Conservation (phyloP, 2,888 invertebrate species). For the Drosophila siamana region DNA sequence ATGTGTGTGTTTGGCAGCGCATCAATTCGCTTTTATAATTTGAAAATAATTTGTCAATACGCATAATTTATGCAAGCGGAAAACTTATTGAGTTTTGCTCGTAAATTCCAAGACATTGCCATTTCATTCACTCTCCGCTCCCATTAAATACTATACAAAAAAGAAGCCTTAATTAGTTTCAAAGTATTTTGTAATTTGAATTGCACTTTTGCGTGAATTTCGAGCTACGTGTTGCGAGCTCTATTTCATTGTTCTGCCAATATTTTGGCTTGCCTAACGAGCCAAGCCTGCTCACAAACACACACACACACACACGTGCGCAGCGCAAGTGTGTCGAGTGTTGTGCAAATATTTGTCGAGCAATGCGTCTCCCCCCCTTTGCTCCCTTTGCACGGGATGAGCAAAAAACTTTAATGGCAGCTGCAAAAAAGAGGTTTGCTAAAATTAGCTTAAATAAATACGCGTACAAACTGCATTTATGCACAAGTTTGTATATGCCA, state of each 20-base stretch:
- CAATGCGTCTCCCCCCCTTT: constrained; percentile 24
- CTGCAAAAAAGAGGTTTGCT: constrained; percentile 9
- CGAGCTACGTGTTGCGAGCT: constrained; percentile 1
- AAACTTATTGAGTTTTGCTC: no score
- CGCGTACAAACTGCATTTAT: constrained; percentile 17
- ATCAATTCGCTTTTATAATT: no score
- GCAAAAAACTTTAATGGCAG: constrained; percentile 20
- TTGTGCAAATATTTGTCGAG: constrained; percentile 57
- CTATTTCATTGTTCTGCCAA: constrained; percentile 8
- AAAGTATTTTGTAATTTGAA: not conserved
- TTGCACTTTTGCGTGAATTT: not conserved
- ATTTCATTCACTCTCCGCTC: no score
- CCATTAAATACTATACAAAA: no score
- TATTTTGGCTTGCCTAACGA: constrained; percentile 9
- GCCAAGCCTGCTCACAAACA: not conserved
- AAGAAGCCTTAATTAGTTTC: no score
- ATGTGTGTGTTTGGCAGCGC: not conserved
- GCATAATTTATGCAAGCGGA: no score
- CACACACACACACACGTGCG: constrained; percentile 28
- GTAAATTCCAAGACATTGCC: no score
- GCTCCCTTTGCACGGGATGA: not conserved
- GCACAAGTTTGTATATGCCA: constrained; percentile 4
- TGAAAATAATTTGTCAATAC: no score
- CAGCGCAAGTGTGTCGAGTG: constrained; percentile 54
- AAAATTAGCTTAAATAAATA: constrained; percentile 66